Base-by-base conservation (phyloP, 2,888 invertebrate species). In the Cenopis cana region DNA sequence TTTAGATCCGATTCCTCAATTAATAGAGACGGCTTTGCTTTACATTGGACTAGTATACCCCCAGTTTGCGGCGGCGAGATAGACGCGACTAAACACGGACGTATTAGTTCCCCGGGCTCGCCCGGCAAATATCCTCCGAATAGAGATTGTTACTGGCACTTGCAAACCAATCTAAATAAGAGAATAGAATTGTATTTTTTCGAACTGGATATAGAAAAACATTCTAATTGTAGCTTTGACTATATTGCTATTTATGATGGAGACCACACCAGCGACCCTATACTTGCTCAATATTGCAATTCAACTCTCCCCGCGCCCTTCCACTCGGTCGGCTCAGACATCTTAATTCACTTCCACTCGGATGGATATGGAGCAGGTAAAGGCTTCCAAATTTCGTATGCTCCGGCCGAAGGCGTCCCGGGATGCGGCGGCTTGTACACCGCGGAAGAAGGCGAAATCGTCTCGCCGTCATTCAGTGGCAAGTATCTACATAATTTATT, bases 301-400 rank as follows among this genome's bases (percentile, higher is more conserved):
- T 95, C 96, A 0, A 94, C 95, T 0, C 93, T 95, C 77, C 98
- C 98, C 0, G 91, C 95, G 10, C 97, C 98, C 0, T 74, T 98
- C 2, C 90, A 94, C 50, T 95, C 97, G 9, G 94, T 96, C 1
- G 95, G 96, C 24, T 94, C 95, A 38, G 94, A 94, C 69, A 94
- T 95, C 5, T 80, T 93, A 5, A 87, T 98, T 57, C 94, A 96
- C 82, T 98, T 98, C 84, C 98, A 98, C 86, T 97, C 98, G 0
- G 98, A 98, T 82, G 86, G 83, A 8, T 90, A 91, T 38, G 88
- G 93, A 12, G 93, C 93, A 54, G 97, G 97, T 79, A 89, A 93
- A 24, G 98, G 98, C n/a, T 99, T 98, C 82, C 97, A 98, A 87
- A 95, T 98, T 74, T 95, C 96, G 29, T 98, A 96, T 83, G 93